Base-by-base conservation (phyloP, 2,797 vertebrate species). In the Hydrocynus forskahlii region DNA sequence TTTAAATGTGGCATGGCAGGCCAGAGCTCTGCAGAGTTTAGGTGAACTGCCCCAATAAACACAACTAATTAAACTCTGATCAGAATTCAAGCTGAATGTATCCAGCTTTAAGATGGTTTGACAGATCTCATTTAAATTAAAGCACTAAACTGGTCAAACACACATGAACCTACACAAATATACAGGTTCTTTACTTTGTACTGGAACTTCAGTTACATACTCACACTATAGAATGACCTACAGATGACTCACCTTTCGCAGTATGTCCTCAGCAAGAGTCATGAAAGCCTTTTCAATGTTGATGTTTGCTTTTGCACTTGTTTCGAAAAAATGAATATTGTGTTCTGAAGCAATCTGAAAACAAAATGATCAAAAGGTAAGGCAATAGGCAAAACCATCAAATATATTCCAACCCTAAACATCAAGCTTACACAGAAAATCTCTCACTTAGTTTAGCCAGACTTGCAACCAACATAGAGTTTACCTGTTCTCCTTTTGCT, bases 271-370 rank as follows among this genome's bases (percentile, higher is more conserved):
- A 89, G 95, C 95, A 94, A 96, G 94, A 55, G 93, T 95, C 90
- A 96, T 93, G 89, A 96, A 96, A 87, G 95, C 95, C 91, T 96
- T 96, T 91, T 96, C 95, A 78, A 96, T 96, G 93, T 95, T 96
- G 92, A 94, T 94, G 93, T 96, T 96, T 84, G 95, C 94, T 95
- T 96, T 96, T 83, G 95, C 95, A 78, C 95, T 96, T 89, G 95
- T 96, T 93, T 96, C 95, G 88, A 95, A 96, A 92, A 96, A 96
- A 86, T 94, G 95, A 93, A 96, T 96, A 84, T 94, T 95, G 64
- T 96, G 95, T 88, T 96, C 95, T 86, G 91, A 92, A 83, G 95
- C 95, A 86, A 96, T 96, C 95, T 96, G 89, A 79, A 67, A 74
- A 35, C 4, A 40, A 57, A 62, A 62, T 9, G 13, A 4, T 23